A percentile compares a stretch with the other conserved stretches of the same genome.
phyloP scores from a whole-genome alignment of 1,140 invertebrate species.

The Archegozetes longisetosus region DNA sequence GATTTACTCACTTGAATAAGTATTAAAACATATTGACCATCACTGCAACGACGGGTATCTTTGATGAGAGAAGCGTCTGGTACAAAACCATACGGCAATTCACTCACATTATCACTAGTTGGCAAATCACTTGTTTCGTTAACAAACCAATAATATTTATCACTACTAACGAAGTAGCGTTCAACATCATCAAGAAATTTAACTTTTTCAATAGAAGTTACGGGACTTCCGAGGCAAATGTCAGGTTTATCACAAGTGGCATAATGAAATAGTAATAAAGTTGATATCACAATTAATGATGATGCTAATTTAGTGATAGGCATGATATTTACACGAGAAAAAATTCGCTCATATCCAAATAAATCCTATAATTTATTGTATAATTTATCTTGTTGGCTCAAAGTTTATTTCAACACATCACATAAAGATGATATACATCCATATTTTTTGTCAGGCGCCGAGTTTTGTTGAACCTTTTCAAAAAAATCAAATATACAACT shows the following conservation, averaged over 20 bases:
- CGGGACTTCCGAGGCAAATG: not conserved
- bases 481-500: too few relatives aligned
- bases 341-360: not conserved
- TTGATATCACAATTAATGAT: not conserved
- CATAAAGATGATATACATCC: too few relatives aligned
- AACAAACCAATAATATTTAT: slow-evolving; percentile 9
- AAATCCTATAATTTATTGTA: not conserved
- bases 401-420: too few relatives aligned
- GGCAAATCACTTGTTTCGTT: not conserved
- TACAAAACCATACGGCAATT: slow-evolving; percentile 6
- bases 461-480: too few relatives aligned
- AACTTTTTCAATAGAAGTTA: not conserved
- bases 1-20: slow-evolving; percentile 13
- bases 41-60: not conserved
- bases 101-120: not conserved
- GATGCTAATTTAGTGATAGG: not conserved
- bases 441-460: too few relatives aligned
- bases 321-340: not conserved
- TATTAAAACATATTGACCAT: not conserved
- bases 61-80: slow-evolving; percentile 7
- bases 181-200: not conserved
- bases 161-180: slow-evolving; percentile 2
- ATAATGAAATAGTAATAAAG: too few relatives aligned
- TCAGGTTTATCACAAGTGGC: not conserved
- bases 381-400: too few relatives aligned